Conservation (phyloP, 2,888 invertebrate species). For the Dryomyza anilis region DNA sequence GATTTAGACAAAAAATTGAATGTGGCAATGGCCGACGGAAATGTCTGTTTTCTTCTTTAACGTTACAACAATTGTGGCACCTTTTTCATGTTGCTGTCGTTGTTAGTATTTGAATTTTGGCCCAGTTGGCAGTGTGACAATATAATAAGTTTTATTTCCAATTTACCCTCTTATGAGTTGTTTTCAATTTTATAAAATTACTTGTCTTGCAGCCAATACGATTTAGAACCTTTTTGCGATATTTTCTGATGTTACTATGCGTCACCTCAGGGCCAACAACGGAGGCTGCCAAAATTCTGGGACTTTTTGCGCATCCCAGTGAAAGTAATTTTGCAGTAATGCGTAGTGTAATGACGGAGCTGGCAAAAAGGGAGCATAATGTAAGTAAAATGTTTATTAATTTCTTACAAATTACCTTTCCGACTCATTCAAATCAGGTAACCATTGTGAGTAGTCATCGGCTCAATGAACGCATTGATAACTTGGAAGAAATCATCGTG, state of each 20-base stretch:
- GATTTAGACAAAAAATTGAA: too few relatives aligned
- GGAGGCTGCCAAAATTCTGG: slow-evolving; percentile 48
- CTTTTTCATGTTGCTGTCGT: too few relatives aligned
- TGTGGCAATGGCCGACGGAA: too few relatives aligned
- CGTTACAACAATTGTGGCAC: too few relatives aligned
- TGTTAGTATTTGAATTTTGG: too few relatives aligned
- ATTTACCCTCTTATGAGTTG: too few relatives aligned
- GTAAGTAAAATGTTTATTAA: slow-evolving; percentile 52
- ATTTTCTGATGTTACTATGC: not conserved
- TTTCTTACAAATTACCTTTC: too few relatives aligned
- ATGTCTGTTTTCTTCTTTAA: too few relatives aligned
- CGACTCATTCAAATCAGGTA: slow-evolving; percentile 40
- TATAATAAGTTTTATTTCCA: too few relatives aligned
- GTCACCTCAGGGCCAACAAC: not conserved
- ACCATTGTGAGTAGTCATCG: slow-evolving; percentile 54
- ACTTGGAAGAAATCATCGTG: slow-evolving; percentile 52
- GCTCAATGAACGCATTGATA: slow-evolving; percentile 54
- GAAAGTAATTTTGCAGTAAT: slow-evolving; percentile 60
- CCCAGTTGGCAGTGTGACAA: too few relatives aligned
- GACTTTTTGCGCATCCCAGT: slow-evolving; percentile 55
- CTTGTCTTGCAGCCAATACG: not conserved
- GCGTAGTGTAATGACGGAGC: slow-evolving; percentile 59
- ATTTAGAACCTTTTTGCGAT: not conserved
- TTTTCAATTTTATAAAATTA: too few relatives aligned
- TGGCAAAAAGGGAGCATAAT: slow-evolving; percentile 62